Percentiles rank a stretch among this genome's conserved stretches.
These are phyloP conservation scores for Ploceus nigricollis DNA, from an alignment of 2,113 vertebrate genomes.

Conservation along the genomic window DNA sequence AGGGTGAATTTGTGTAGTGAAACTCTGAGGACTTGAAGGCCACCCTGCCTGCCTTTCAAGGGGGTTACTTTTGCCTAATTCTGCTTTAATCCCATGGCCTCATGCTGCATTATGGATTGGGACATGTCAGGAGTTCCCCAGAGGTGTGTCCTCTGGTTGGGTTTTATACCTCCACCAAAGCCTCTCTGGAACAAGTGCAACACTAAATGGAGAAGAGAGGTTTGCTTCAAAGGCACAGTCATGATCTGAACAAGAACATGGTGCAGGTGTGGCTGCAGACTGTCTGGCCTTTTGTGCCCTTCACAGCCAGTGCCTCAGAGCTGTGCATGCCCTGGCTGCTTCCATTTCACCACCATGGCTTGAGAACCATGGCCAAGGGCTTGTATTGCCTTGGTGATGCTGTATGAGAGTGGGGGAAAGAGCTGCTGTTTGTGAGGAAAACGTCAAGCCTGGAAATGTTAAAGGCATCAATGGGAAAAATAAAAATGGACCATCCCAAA, in stretches of 20 bases:
- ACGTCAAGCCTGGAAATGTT: neutral
- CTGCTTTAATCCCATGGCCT: neutral
- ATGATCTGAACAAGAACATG: rapidly evolving
- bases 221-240: neutral
- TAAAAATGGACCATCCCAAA: neutral
- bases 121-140: neutral
- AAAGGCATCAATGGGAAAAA: neutral
- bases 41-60: neutral
- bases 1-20: neutral
- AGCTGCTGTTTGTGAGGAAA: neutral
- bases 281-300: neutral
- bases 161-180: neutral
- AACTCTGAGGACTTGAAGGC: neutral
- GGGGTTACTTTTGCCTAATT: neutral
- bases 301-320: neutral
- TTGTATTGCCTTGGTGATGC: neutral
- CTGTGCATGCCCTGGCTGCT: rapidly evolving
- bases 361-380: neutral
- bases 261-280: neutral
- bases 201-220: neutral
- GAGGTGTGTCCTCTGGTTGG: neutral
- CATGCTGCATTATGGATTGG: rapidly evolving
- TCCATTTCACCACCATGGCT: neutral
- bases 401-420: neutral
- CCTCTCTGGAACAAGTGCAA: neutral